Evolutionary conservation across 1,140 invertebrate species (phyloP), one percentile per base, ranked within the genome.

Genomic region (Ips typographus): DNA sequence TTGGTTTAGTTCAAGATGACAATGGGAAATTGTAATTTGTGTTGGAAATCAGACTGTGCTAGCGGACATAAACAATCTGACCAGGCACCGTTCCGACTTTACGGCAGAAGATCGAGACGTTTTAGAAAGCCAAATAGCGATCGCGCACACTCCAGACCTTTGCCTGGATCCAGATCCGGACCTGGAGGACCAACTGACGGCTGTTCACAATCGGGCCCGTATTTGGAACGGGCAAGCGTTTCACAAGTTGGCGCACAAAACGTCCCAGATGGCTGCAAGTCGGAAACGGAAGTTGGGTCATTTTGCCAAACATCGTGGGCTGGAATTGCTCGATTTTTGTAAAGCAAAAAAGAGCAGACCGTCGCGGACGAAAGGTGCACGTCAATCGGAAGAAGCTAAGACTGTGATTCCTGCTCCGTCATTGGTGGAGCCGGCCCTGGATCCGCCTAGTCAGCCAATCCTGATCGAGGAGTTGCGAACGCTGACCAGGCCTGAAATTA

Each of bases 261-360:
- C 88, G 77, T 91, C 90, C 71, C 90, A 92, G 84, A 88, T 90
- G 52, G 87, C 90, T 7, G 86, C 92, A 53, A 94, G 94, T 84
- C 86, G 93, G 8, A 94, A 95, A 82, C 86, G 92, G 79, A 94
- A 94, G 86, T 85, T 94, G 75, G 91, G 94, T 75, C 90, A 93
- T 77, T 86, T 91, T 67, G 88, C 91, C n/a, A 89, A 91, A 76
- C 87, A 89, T 42, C 89, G 89, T 63, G 90, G 90, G 59, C 79
- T 94, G 71, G 88, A 90, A 74, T 83, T 95, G 68, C 85, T 87
- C 73, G 90, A 91, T 77, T 88, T 91, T 76, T 81, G 83, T 52
- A 78, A 74, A 36, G 74, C 81, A 37, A 68, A 81, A 37, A 79
- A 81, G 6, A 71, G 72, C 77, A 73, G 53, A 49, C 40, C 53